Conservation (phyloP, 2,113 vertebrate genomes). For the Coturnix japonica region DNA sequence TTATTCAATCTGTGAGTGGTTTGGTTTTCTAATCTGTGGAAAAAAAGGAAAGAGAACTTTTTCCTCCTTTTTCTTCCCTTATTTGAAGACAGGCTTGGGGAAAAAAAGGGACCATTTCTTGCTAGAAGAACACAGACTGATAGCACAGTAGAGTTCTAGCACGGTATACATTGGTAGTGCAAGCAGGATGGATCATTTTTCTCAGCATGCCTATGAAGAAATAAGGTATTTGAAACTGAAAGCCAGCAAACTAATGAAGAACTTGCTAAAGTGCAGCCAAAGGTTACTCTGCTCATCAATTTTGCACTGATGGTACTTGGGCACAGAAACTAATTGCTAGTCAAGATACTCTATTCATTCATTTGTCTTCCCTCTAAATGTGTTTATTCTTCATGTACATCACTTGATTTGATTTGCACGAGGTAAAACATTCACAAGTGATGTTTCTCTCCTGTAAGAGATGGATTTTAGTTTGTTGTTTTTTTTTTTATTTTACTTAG, state of each 20-base stretch:
- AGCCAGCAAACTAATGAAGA: conserved; percentile 65
- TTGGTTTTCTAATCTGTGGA: not conserved
- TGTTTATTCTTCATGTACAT: conserved; percentile 73
- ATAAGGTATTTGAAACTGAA: conserved; percentile 60
- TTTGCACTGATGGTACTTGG: conserved; percentile 62
- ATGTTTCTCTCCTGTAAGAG: conserved; percentile 57
- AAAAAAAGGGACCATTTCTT: not conserved
- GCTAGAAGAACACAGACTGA: not conserved
- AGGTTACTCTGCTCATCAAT: conserved; percentile 67
- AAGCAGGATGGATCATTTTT: conserved; percentile 12
- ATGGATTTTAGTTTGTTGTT: conserved; percentile 48
- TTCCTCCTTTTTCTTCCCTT: not conserved
- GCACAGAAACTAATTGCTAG: conserved; percentile 69
- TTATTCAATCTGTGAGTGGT: conserved; percentile 28
- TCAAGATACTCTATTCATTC: conserved; percentile 62
- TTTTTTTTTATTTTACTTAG: not conserved
- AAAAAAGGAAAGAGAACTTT: not conserved
- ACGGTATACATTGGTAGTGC: not conserved
- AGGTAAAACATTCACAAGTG: conserved; percentile 71
- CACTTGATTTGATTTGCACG: conserved; percentile 75
- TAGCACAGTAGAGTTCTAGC: not conserved
- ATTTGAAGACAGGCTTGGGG: not conserved
- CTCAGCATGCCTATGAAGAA: conserved; percentile 1
- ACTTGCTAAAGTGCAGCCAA: conserved; percentile 70
- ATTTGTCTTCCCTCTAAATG: conserved; percentile 66